Base-by-base conservation (phyloP, 1,140 invertebrate species). In the Pseudomyrmex cubaensis region DNA sequence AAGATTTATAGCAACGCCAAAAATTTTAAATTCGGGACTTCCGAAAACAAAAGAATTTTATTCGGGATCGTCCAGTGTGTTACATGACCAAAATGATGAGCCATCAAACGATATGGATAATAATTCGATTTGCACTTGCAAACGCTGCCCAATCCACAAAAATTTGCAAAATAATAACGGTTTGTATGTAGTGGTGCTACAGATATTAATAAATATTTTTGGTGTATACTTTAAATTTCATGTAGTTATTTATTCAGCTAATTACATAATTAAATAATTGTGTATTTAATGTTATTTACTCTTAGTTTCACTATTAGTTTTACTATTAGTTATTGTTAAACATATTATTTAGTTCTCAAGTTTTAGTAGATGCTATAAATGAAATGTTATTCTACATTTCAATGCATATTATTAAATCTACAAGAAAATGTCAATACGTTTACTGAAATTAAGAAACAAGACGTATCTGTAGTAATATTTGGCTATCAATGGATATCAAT, bases 141-240 rank as follows among this genome's bases (percentile, higher is more conserved):
- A 44, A 44, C 15, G 2, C 5, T 64, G 62, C 2, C 62, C 62
- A 64, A 64, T 64, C n/a, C 62, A 64, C 9, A 64, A 64, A 64
- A n/a, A 64, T 64, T 64, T 64, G 62, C 35, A 64, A 64, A 64
- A 64, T 44, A 64, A 64, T 64, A 64, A 64, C 35, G 35, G 62
- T 64, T 64, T 64, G 62, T 46, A 46, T 64, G 46, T 64, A 64
- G 15, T 44, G 25, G n/a, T 46, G 5, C 8, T 64, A 10, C 61
- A 64, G 15, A 64, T 64, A 64, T 64, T 64, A n/a, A 64, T 64
- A 64, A 64, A 64, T 64, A 64, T 46, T 17, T 64, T 64, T 64
- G 1, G 15, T 63, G 22, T 64, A 10, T 4, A 17, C 62, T 46
- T 46, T 64, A 64, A 64, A 44, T 64, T 64, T 35, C 9, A 64